Conservation (phyloP, 2,113 vertebrate species). For the Brachionichthys hirsutus region DNA sequence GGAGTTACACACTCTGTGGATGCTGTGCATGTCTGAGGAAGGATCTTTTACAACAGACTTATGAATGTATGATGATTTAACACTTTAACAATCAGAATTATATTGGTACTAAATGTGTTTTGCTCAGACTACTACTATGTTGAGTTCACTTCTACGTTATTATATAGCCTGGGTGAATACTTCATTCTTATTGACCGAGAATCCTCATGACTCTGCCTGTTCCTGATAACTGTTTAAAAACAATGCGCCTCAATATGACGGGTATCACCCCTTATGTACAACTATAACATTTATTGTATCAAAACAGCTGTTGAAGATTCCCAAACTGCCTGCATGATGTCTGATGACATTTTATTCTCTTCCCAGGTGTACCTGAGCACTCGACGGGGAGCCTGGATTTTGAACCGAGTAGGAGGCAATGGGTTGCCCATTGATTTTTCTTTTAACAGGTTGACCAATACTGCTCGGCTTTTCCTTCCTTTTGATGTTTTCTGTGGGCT, state of each 20-base stretch:
- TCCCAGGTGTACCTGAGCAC: slow-evolving; percentile 91
- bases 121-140: neutral
- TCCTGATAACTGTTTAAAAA: too few species aligned
- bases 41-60: neutral
- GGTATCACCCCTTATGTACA: too few species aligned
- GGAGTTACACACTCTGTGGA: neutral
- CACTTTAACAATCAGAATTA: too few species aligned
- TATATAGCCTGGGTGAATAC: too few species aligned
- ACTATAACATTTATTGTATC: neutral
- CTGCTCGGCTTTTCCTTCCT: slow-evolving; percentile 67
- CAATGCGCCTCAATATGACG: too few species aligned
- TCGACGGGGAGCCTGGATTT: slow-evolving; percentile 85
- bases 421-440: slow-evolving; percentile 83
- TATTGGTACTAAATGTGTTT: neutral
- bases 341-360: neutral
- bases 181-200: too few species aligned
- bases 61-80: too few species aligned
- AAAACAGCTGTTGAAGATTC: neutral
- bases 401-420: slow-evolving; percentile 80
- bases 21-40: neutral
- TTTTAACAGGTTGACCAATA: slow-evolving; percentile 53
- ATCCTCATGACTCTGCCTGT: too few species aligned
- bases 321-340: neutral
- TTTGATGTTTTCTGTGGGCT: slow-evolving; percentile 41
- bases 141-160: too few species aligned